Evolutionary conservation across 1,140 invertebrate genomes (phyloP).

Genomic region (Zaprionus capensis): DNA sequence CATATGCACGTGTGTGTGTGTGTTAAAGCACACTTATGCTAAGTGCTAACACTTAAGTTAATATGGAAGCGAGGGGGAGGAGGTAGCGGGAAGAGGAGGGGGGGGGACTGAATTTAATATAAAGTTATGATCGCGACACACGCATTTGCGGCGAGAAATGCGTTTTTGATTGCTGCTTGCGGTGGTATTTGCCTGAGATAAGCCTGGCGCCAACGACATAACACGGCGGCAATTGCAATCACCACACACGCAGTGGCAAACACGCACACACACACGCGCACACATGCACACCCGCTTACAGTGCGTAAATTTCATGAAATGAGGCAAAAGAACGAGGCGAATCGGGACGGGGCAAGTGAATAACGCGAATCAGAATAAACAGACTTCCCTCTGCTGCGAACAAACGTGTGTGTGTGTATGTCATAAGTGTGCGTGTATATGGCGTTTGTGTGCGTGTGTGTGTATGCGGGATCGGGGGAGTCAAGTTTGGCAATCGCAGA

Average conservation of each 20-base stretch:
- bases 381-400: slow-evolving; percentile 2
- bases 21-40: slow-evolving; percentile 29
- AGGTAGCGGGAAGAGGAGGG: not conserved
- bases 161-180: slow-evolving; percentile 59
- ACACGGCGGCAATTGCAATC: slow-evolving; percentile 35
- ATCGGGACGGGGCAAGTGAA: slow-evolving; percentile 11
- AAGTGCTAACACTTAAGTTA: slow-evolving; percentile 31
- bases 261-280: slow-evolving; percentile 6
- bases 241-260: not conserved
- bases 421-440: not conserved
- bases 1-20: slow-evolving; percentile 6
- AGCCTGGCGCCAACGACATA: slow-evolving; percentile 26
- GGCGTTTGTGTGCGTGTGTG: not conserved
- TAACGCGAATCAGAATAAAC: slow-evolving; percentile 34
- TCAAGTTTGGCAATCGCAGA: slow-evolving; percentile 24
- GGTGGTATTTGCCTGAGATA: slow-evolving; percentile 49
- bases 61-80: not conserved
- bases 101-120: slow-evolving; percentile 47
- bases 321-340: slow-evolving; percentile 24
- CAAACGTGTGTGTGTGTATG: not conserved
- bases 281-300: slow-evolving; percentile 9
- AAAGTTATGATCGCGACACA: slow-evolving; percentile 56
- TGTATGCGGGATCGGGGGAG: not conserved
- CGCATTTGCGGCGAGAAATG: slow-evolving; percentile 44
- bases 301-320: slow-evolving; percentile 50